Base-by-base conservation (phyloP, 2,888 invertebrate genomes). In the Andrena praecox region DNA sequence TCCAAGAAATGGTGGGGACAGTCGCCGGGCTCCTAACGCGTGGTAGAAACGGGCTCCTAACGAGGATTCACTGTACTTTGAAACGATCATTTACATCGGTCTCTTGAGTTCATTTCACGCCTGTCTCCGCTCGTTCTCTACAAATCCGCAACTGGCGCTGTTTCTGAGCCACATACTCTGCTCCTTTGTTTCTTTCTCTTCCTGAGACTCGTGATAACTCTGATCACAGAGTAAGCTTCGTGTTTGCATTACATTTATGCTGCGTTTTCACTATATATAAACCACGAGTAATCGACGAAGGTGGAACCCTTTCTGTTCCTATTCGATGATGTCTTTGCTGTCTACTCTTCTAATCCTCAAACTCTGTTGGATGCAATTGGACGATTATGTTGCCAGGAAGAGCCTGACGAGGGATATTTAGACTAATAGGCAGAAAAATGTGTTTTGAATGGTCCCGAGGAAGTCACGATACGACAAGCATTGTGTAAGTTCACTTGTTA, bases 211-310 rank as follows among this genome's bases (percentile, higher is more conserved):
- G 42, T 42, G 12, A 1, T 42, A 16, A 42, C 42, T 42, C 42
- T 42, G 42, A 85, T 77, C 77, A 64, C 85, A 71, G 72, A 77
- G 69, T 84, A 84, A 84, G 84, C 77, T 84, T 83, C 78, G 77
- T 80, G 77, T 20, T 5, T 20, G 74, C 68, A 72, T 68, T 75
- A 63, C 63, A 83, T 77, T 78, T 73, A 24, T 64, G 3, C 42
- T 42, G 12, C 12, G 24, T 64, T 31, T 20, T 27, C 42, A 56
- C 4, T 10, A 4, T 24, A 6, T 16, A 4, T 24, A 6, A 12
- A 29, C 7, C 27, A 59, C 20, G 24, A 56, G 4, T 59, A 59
- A 29, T 12, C 16, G 42, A 12, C 42, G 42, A 42, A 42, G 42
- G 42, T 12, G 42, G 42, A 42, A 42, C 12, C 12, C 3, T 12